Evolutionary conservation across 2,113 vertebrate genomes (phyloP).

Genomic region (Oriolus oriolus): DNA sequence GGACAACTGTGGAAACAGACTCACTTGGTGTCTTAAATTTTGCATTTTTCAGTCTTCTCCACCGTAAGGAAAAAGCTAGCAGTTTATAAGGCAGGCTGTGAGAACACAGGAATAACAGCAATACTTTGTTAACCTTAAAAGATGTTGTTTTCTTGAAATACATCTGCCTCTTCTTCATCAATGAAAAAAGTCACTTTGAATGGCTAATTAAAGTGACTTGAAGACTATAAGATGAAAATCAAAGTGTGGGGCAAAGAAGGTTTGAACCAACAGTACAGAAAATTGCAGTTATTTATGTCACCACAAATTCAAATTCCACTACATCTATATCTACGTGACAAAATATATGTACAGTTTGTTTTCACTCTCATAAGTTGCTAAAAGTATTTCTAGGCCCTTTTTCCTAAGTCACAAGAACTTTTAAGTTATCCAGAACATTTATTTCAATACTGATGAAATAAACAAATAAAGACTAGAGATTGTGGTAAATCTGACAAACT

Average conservation of each 20-base stretch:
- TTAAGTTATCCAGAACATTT: background rate
- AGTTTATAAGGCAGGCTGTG: background rate
- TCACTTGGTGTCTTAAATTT: background rate
- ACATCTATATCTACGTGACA: background rate
- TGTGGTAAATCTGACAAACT: background rate
- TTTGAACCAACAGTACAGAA: background rate
- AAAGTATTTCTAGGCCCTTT: background rate
- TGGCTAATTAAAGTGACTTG: background rate
- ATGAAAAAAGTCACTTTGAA: background rate
- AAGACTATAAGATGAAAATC: background rate
- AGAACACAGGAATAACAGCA: background rate
- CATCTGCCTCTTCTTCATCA: background rate
- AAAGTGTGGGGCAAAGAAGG: background rate
- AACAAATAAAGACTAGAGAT: background rate
- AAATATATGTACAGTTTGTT: background rate
- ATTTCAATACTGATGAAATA: background rate
- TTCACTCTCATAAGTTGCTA: background rate
- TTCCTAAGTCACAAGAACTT: background rate
- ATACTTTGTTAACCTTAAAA: background rate
- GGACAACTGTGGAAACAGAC: background rate
- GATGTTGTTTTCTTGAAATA: background rate
- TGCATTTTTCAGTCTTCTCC: background rate
- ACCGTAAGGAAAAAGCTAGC: background rate
- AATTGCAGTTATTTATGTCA: background rate
- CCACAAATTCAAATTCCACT: background rate